Conservation (phyloP, 2,113 vertebrate species). For the Percina caprodes region DNA sequence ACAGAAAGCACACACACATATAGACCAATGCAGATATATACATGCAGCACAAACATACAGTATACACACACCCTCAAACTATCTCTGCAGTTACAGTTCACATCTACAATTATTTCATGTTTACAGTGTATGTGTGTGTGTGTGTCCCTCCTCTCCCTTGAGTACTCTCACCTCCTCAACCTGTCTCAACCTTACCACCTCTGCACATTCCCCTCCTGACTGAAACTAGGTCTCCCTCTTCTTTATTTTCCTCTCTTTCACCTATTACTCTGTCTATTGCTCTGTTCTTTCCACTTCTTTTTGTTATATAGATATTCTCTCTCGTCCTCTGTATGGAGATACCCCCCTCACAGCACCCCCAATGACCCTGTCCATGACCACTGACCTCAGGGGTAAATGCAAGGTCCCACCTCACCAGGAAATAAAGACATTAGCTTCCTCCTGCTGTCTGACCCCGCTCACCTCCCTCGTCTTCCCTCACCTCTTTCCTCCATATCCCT, state of each 20-base stretch:
- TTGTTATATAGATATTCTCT: slow-evolving; percentile 64
- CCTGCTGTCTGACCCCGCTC: slow-evolving; percentile 77
- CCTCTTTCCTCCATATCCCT: slow-evolving; percentile 55
- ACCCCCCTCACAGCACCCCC: slow-evolving; percentile 63
- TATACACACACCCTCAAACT: slow-evolving; percentile 9
- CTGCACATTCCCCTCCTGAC: slow-evolving; percentile 69
- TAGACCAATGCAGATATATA: not conserved
- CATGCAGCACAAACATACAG: not conserved
- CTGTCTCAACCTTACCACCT: slow-evolving; percentile 72
- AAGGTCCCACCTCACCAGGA: slow-evolving; percentile 81
- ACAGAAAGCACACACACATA: not conserved
- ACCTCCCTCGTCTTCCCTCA: slow-evolving; percentile 70
- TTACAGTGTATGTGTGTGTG: slow-evolving; percentile 19
- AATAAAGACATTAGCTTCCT: slow-evolving; percentile 85
- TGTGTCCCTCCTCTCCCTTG: slow-evolving; percentile 46
- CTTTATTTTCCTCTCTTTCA: slow-evolving; percentile 49
- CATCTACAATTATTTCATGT: slow-evolving; percentile 44
- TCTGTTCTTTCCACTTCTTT: slow-evolving; percentile 62
- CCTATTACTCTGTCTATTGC: slow-evolving; percentile 54
- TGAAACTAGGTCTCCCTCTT: slow-evolving; percentile 69
- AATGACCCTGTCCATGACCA: slow-evolving; percentile 78
- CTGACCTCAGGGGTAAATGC: slow-evolving; percentile 82
- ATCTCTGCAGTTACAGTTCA: slow-evolving; percentile 1
- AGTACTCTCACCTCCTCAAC: slow-evolving; percentile 65
- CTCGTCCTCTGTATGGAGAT: slow-evolving; percentile 61